A percentile compares a stretch with the other conserved stretches of the same genome.
Evolutionary conservation across 2,113 vertebrate genomes (phyloP).

Genomic region (Diglossa brunneiventris): DNA sequence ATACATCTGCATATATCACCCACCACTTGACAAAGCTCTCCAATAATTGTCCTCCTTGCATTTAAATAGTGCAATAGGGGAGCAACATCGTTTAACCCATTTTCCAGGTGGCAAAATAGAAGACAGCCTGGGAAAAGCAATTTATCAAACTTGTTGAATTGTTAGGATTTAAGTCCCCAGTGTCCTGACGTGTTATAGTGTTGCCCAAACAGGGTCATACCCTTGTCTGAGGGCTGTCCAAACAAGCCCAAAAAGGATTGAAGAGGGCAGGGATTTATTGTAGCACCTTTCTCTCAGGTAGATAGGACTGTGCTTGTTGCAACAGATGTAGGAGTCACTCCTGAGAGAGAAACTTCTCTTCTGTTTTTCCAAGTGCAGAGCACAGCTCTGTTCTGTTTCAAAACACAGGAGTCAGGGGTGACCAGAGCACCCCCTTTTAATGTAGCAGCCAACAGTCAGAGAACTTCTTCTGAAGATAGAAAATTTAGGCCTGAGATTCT

Average conservation of each 20-base stretch:
- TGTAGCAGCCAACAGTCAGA: not conserved
- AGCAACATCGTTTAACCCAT: not conserved
- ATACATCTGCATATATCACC: too few species aligned
- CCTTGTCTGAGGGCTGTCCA: not conserved
- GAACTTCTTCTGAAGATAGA: not conserved
- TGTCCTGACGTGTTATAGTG: not conserved
- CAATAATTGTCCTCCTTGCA: not conserved
- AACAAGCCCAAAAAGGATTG: not conserved
- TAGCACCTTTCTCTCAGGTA: not conserved
- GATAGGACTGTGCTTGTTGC: rapidly evolving
- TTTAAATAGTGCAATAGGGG: not conserved
- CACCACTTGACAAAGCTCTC: not conserved
- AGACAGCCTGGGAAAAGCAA: not conserved
- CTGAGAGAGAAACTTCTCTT: not conserved
- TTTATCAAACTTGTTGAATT: not conserved
- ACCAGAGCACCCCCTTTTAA: not conserved
- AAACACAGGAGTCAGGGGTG: not conserved
- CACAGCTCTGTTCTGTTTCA: not conserved
- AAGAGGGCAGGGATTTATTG: not conserved
- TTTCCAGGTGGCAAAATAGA: not conserved
- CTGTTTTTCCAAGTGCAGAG: rapidly evolving
- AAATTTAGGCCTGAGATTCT: not conserved
- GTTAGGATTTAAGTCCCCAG: not conserved
- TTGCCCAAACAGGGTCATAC: not conserved
- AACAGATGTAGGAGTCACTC: not conserved